Conservation (phyloP, 2,888 invertebrate genomes). For the Aethes cnicana region DNA sequence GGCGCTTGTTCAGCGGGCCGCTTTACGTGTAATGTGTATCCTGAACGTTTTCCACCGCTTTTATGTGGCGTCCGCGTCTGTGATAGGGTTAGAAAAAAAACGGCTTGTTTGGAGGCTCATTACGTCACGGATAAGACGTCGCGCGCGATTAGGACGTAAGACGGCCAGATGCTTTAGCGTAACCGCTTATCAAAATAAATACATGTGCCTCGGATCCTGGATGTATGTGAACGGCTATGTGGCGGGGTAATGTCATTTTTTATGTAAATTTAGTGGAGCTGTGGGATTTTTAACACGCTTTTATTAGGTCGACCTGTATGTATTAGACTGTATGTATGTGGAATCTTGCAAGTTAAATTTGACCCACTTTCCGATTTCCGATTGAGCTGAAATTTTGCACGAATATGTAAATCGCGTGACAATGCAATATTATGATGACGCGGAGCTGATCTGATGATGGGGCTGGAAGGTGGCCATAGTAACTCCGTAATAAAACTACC, state of each 20-base stretch:
- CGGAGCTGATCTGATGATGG: too few relatives aligned
- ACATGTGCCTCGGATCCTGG: slow-evolving; percentile 73
- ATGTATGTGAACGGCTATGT: slow-evolving; percentile 57
- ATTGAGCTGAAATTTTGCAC: too few relatives aligned
- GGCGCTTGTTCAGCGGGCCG: slow-evolving; percentile 72
- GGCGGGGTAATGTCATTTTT: not conserved
- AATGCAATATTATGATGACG: too few relatives aligned
- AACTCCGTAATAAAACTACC: too few relatives aligned
- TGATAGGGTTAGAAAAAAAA: slow-evolving; percentile 81
- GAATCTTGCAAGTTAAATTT: too few relatives aligned
- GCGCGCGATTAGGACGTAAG: slow-evolving; percentile 64
- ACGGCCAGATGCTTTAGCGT: slow-evolving; percentile 68
- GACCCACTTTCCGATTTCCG: too few relatives aligned
- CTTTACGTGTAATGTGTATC: slow-evolving; percentile 76
- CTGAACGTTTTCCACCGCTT: slow-evolving; percentile 78
- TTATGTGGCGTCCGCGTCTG: slow-evolving; percentile 72
- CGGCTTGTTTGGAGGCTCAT: slow-evolving; percentile 74
- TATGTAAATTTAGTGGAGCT: not conserved
- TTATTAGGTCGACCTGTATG: too few relatives aligned
- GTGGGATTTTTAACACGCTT: too few relatives aligned
- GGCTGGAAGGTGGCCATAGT: too few relatives aligned
- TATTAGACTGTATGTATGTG: too few relatives aligned
- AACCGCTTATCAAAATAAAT: slow-evolving; percentile 74
- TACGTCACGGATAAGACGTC: slow-evolving; percentile 73
- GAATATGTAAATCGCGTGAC: too few relatives aligned